Conservation (phyloP, 1,140 invertebrate genomes). For the Drosophila seguyi region DNA sequence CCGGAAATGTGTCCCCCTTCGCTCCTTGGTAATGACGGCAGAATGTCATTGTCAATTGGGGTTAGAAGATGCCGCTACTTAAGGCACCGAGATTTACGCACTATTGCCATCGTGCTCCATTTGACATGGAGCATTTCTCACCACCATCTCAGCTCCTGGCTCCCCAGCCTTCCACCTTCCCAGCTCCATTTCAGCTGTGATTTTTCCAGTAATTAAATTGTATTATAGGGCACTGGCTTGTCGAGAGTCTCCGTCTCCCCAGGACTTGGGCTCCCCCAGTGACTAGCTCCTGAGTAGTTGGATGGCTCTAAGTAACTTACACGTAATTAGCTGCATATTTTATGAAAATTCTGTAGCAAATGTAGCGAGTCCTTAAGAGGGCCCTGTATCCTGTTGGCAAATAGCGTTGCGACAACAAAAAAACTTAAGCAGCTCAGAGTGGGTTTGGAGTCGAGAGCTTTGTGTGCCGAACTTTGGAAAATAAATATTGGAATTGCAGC, state of each 20-base stretch:
- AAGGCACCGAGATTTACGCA: slow-evolving; percentile 79
- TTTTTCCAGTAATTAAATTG: slow-evolving; percentile 81
- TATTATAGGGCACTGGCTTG: slow-evolving; percentile 62
- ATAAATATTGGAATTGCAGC: slow-evolving; percentile 25
- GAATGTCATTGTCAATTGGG: slow-evolving; percentile 83
- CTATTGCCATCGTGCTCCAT: slow-evolving; percentile 64
- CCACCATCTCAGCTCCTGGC: background rate
- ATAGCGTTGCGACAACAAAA: slow-evolving; percentile 37
- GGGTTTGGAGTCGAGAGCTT: background rate
- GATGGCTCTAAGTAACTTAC: slow-evolving; percentile 59
- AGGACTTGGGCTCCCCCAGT: background rate
- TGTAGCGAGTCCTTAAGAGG: slow-evolving; percentile 9
- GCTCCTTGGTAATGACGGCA: slow-evolving; percentile 62
- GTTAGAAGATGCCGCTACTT: slow-evolving; percentile 59
- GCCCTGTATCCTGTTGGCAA: slow-evolving; percentile 13
- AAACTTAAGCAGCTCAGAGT: slow-evolving; percentile 16
- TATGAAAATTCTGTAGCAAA: slow-evolving; percentile 58
- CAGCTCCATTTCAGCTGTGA: slow-evolving; percentile 44
- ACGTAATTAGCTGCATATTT: slow-evolving; percentile 79
- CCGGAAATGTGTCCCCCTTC: slow-evolving; percentile 18
- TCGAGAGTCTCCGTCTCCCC: slow-evolving; percentile 1
- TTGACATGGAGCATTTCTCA: slow-evolving; percentile 48
- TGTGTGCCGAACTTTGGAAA: slow-evolving; percentile 10
- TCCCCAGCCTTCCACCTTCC: background rate
- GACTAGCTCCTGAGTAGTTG: slow-evolving; percentile 27